phyloP scores from a whole-genome alignment of 2,888 invertebrate genomes.

The Lacanobia wlatinum region DNA sequence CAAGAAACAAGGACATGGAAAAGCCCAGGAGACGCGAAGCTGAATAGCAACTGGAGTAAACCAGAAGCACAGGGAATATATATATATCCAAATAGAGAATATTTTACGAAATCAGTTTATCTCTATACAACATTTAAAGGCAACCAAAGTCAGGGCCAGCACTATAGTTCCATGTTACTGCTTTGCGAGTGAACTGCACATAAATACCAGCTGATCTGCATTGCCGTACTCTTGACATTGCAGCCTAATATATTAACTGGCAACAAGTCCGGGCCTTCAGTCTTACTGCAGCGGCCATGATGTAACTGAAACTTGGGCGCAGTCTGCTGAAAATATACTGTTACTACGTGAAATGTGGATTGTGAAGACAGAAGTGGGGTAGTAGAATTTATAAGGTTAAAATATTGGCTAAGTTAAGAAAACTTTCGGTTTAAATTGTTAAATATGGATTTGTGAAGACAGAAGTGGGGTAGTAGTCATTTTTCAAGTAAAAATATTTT shows the following conservation, averaged over 20 bases:
- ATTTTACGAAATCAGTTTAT: too few relatives aligned
- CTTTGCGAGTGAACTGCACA: conserved; percentile 11
- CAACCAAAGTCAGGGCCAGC: conserved; percentile 12
- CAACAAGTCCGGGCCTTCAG: conserved; percentile 28
- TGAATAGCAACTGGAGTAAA: too few relatives aligned
- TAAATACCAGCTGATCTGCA: conserved; percentile 47
- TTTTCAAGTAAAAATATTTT: too few relatives aligned
- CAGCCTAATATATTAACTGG: conserved; percentile 35
- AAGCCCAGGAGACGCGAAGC: background rate
- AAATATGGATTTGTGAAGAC: too few relatives aligned
- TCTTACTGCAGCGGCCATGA: conserved; percentile 22
- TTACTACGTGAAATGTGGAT: background rate
- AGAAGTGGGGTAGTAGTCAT: too few relatives aligned
- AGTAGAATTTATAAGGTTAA: background rate
- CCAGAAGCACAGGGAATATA: too few relatives aligned
- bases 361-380: conserved; percentile 6
- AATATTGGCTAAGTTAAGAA: background rate
- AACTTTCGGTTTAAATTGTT: background rate
- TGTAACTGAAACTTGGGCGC: conserved; percentile 14
- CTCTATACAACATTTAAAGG: too few relatives aligned
- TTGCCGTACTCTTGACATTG: conserved; percentile 60
- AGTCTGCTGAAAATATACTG: background rate
- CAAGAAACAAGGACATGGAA: too few relatives aligned
- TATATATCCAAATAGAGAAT: too few relatives aligned
- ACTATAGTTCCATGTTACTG: background rate